These are phyloP conservation scores for Octonoba sinensis DNA, from an alignment of 2,888 invertebrate genomes.

Conservation along the genomic window DNA sequence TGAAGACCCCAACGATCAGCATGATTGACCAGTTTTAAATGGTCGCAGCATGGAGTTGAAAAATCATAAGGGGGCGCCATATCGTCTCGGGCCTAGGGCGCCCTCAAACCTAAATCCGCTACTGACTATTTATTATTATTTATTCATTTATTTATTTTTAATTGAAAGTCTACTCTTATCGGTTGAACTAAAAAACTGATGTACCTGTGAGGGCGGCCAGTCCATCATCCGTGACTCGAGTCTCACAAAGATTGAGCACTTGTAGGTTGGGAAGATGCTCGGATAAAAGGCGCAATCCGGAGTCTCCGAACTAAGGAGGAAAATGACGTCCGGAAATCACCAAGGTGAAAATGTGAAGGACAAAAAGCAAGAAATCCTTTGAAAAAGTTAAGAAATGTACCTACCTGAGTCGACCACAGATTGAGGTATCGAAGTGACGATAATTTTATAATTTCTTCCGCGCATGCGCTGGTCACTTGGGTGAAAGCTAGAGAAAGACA, in stretches of 20 bases:
- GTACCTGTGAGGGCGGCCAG: constrained; percentile 81
- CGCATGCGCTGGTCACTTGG: constrained; percentile 84
- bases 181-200: constrained; percentile 56
- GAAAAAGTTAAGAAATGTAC: not conserved
- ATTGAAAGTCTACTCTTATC: no score
- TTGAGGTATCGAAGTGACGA: constrained; percentile 84
- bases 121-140: no score
- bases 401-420: constrained; percentile 82
- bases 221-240: constrained; percentile 84
- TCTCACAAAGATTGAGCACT: constrained; percentile 85
- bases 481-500: constrained; percentile 83
- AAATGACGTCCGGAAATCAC: not conserved
- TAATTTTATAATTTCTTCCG: constrained; percentile 83
- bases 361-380: not conserved
- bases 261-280: constrained; percentile 84
- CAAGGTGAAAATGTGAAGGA: not conserved
- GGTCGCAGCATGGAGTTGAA: no score
- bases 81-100: no score
- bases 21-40: no score
- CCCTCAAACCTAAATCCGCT: no score
- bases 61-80: no score
- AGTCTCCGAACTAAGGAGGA: constrained; percentile 79
- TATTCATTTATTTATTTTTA: no score
- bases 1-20: no score
- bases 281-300: constrained; percentile 81